Conservation (phyloP, 92 coral and sea anemone species). For the Palythoa grandis region DNA sequence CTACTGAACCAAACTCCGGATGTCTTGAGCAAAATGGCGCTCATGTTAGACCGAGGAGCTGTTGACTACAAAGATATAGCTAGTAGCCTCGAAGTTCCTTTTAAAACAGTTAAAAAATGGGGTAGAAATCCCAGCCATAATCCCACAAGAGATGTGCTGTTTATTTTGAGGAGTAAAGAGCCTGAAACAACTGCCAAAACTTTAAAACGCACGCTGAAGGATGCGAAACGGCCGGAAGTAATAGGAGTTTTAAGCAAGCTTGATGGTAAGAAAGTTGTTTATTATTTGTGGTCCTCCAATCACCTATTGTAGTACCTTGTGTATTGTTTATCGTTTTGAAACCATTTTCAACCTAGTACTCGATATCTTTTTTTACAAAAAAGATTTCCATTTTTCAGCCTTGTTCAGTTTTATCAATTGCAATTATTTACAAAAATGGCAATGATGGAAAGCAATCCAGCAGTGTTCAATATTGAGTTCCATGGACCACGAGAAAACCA, state of each 20-base stretch:
- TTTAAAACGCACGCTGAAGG: background rate
- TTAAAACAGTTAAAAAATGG: background rate
- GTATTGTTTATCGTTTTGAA: too few relatives aligned
- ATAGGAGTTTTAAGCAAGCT: background rate
- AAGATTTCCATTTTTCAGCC: too few relatives aligned
- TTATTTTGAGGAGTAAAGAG: background rate
- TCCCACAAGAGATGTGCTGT: background rate
- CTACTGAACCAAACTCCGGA: background rate
- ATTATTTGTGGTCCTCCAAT: too few relatives aligned
- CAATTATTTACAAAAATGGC: too few relatives aligned
- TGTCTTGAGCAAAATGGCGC: constrained; percentile 25
- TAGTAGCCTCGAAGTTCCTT: background rate
- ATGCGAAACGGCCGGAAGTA: background rate
- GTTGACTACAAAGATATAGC: constrained; percentile 3
- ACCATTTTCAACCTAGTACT: too few relatives aligned
- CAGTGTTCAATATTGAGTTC: too few relatives aligned
- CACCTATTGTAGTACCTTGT: too few relatives aligned
- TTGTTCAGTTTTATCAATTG: too few relatives aligned
- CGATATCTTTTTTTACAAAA: too few relatives aligned
- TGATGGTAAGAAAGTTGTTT: too few relatives aligned
- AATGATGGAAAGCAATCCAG: too few relatives aligned
- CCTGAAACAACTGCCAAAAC: background rate
- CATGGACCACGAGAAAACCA: too few relatives aligned
- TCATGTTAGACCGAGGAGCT: constrained; percentile 5
- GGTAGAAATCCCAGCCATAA: background rate